phyloP scores from a whole-genome alignment of 2,888 invertebrate genomes.

The Oscheius sp. region DNA sequence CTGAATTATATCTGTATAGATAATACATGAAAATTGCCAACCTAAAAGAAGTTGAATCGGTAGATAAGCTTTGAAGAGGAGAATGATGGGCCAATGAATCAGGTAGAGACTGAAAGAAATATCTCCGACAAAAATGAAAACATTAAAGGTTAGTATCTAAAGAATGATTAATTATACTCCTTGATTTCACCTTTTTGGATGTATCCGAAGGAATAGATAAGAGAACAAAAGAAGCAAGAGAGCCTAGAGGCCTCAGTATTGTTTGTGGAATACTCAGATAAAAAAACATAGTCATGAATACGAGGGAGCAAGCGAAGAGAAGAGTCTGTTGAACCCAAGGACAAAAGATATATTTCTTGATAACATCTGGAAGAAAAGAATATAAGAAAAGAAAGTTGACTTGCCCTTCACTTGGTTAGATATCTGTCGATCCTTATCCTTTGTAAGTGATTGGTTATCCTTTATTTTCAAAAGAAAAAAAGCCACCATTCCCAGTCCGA shows the following conservation, averaged over 20 bases:
- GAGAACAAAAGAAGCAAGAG: not conserved
- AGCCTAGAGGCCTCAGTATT: not conserved
- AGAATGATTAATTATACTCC: not conserved
- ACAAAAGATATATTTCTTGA: not conserved
- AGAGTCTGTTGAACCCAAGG: not conserved
- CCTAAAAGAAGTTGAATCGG: not conserved
- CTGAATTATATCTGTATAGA: not conserved
- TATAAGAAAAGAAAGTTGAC: not conserved
- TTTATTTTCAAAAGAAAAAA: not conserved
- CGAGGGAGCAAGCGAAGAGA: not conserved
- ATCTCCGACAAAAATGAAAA: not conserved
- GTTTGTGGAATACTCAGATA: not conserved
- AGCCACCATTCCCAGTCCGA: slow-evolving; percentile 6
- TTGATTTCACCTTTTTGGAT: not conserved
- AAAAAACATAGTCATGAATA: not conserved
- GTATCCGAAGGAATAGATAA: not conserved
- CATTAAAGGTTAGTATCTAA: not conserved
- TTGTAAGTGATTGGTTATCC: too few species aligned
- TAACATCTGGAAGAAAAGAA: not conserved
- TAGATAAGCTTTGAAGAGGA: not conserved
- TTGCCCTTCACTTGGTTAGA: too few species aligned
- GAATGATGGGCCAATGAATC: slow-evolving; percentile 8
- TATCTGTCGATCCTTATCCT: too few species aligned
- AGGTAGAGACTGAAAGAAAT: slow-evolving; percentile 5
- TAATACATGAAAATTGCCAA: not conserved